phyloP scores from a whole-genome alignment of 2,113 vertebrate genomes.

The Australoheros scitulus region DNA sequence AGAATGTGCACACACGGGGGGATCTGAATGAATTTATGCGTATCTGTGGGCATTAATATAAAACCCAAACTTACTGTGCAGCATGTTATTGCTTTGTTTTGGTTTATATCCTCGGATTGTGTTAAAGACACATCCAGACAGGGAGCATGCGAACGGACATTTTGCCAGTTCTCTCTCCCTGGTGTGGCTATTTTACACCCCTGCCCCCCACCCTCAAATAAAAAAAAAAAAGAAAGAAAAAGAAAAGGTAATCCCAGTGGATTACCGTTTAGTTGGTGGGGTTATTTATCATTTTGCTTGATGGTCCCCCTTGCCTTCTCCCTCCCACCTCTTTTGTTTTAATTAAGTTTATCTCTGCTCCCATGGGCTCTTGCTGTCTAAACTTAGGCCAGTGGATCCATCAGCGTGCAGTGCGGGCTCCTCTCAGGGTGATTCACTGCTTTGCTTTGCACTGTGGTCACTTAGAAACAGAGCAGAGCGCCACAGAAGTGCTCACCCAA shows the following conservation, averaged over 20 bases:
- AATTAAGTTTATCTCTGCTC: conserved; percentile 78
- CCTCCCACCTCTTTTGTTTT: conserved; percentile 59
- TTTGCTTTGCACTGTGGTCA: conserved; percentile 49
- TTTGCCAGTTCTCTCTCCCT: conserved; percentile 44
- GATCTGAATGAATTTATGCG: neutral
- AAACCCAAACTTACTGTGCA: neutral
- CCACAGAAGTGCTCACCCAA: conserved; percentile 30
- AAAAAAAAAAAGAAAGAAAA: conserved; percentile 36
- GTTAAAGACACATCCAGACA: conserved; percentile 37
- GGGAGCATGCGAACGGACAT: conserved; percentile 31
- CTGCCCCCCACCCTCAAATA: conserved; percentile 1
- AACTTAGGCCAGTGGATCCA: conserved; percentile 67
- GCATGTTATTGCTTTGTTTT: conserved; percentile 12
- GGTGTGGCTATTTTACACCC: neutral
- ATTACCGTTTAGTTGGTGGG: conserved; percentile 59
- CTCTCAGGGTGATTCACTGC: conserved; percentile 70
- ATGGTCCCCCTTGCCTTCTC: conserved; percentile 39
- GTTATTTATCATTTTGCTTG: conserved; percentile 77
- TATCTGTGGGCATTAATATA: neutral
- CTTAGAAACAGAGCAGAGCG: conserved; percentile 11
- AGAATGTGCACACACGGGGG: neutral
- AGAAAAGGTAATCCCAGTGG: conserved; percentile 34
- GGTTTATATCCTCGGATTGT: conserved; percentile 1
- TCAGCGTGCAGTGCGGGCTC: conserved; percentile 28
- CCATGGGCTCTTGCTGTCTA: conserved; percentile 67